These are phyloP conservation scores for Calameuta pallipes DNA, from an alignment of 2,888 invertebrate genomes.

Conservation along the genomic window DNA sequence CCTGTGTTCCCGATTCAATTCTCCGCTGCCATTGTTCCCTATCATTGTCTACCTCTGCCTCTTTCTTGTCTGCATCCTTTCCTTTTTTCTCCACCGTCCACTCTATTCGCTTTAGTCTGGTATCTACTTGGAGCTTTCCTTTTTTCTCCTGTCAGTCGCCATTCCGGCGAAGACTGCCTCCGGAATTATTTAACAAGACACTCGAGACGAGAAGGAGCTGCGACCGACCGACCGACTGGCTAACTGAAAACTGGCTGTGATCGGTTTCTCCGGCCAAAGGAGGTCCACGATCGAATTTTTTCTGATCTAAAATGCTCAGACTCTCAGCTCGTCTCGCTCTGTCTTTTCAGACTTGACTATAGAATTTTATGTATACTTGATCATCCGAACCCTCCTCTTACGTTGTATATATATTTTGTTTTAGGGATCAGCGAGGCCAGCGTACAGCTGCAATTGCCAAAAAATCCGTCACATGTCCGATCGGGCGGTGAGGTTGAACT, in stretches of 20 bases:
- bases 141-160: background rate
- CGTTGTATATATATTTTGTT: constrained; percentile 26
- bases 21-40: background rate
- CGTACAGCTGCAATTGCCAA: constrained; percentile 72
- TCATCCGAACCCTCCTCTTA: constrained; percentile 5
- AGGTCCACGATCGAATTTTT: constrained; percentile 13
- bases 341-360: background rate
- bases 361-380: constrained; percentile 14
- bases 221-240: background rate
- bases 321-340: background rate
- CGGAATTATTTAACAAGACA: background rate
- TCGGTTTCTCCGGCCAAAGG: background rate
- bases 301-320: constrained; percentile 8
- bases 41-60: constrained; percentile 5
- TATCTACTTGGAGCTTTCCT: background rate
- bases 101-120: background rate
- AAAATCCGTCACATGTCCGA: constrained; percentile 67
- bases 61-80: constrained; percentile 7
- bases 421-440: constrained; percentile 73
- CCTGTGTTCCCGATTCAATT: background rate
- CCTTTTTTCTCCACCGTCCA: background rate
- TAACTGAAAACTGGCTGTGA: background rate
- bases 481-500: constrained; percentile 70
- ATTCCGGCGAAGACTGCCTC: background rate
- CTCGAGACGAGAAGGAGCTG: background rate